phyloP scores from a whole-genome alignment of 2,113 vertebrate genomes.

The Madoqua kirkii region DNA sequence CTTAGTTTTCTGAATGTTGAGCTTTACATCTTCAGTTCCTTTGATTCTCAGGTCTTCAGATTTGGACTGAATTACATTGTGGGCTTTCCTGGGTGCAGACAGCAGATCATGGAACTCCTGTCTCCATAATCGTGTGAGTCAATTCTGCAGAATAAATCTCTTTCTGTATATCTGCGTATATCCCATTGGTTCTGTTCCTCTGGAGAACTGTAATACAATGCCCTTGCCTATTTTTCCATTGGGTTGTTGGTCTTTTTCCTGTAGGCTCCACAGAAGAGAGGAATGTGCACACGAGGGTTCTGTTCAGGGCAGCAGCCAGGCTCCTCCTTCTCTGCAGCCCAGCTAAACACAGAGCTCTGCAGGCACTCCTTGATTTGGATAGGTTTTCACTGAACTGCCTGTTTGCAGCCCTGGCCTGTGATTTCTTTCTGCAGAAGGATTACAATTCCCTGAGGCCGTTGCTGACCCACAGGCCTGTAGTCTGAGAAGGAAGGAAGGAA shows the following conservation, averaged over 20 bases:
- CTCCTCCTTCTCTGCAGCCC: background rate
- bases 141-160: background rate
- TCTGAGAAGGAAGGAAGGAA: slow-evolving; percentile 20
- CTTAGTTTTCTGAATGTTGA: background rate
- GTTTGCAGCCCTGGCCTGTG: background rate
- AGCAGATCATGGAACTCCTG: background rate
- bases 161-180: background rate
- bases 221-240: background rate
- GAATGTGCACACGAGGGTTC: background rate
- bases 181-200: background rate
- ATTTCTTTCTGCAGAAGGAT: slow-evolving; percentile 17
- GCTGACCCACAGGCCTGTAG: background rate
- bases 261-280: background rate
- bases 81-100: background rate
- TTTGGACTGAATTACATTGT: background rate
- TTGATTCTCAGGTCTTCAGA: background rate
- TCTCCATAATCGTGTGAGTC: background rate
- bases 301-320: too few relatives aligned
- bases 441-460: background rate
- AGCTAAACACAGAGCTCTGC: background rate
- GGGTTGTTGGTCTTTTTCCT: background rate
- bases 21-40: background rate
- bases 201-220: background rate
- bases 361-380: background rate
- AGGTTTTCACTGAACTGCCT: background rate